Evolutionary conservation across 2,888 invertebrate genomes (phyloP), one percentile per base, ranked within the genome.

Genomic region (Coenonympha glycerion): DNA sequence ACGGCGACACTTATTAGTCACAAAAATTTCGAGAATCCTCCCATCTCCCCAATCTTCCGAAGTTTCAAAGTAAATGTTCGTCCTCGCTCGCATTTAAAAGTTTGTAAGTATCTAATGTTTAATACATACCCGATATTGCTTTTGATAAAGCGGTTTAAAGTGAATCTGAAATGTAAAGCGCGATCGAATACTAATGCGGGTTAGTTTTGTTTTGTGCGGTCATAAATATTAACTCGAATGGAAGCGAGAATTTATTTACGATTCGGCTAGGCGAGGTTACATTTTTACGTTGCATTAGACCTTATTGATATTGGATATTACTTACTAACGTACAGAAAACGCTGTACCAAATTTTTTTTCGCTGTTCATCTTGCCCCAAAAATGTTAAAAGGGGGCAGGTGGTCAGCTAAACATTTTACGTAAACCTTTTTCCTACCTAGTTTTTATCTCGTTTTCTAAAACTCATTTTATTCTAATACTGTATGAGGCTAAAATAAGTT

Each of bases 161-260:
- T 74, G 73, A 85, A 86, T 86, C 84, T 85, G 73, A 83, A 86
- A 79, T 86, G 82, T 83, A 85, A 85, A 85, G 73, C 71, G 76
- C 71, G 75, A 80, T 83, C 76, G 83, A 78, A 84, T 84, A 76
- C 76, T 84, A 82, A 85, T 79, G 79, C 68, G 55, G 49, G 62
- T 65, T 71, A 73, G 80, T 80, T 83, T 83, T 82, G 84, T 82
- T 55, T 80, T 76, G 74, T 73, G 64, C 62, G 63, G 64, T 76
- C 77, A 80, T 83, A 80, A 84, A 83, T 84, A 83, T 83, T 82
- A 73, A 82, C 66, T 66, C 56, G 59, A 69, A 63, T 65, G 71
- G 68, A 74, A 68, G 73, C 69, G 76, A 71, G 74, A 77, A 77
- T 73, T 65, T 66, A 60, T 63, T 58, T 53, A 47, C 28, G 30